Conservation (phyloP, 2,113 vertebrate genomes). For the Entosphenus tridentatus region DNA sequence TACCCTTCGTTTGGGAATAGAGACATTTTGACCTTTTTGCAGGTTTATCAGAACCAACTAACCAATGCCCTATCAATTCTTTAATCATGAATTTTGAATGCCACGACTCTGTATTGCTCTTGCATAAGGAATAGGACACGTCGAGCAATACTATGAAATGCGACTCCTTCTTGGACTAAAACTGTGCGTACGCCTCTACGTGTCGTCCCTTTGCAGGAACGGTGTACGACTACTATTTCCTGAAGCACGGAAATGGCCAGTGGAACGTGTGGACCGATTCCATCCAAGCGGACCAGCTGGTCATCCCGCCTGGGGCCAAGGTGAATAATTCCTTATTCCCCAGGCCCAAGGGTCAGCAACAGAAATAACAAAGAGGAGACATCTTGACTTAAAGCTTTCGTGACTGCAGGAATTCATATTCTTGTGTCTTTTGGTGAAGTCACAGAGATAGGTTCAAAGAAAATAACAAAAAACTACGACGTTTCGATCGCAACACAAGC, state of each 20-base stretch:
- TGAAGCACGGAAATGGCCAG: conserved; percentile 38
- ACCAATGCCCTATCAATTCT: no score
- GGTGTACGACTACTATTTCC: conserved; percentile 65
- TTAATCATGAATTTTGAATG: no score
- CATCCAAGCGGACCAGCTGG: conserved; percentile 36
- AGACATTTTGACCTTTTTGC: conserved; percentile 1
- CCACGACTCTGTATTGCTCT: conserved; percentile 8
- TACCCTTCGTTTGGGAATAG: not conserved
- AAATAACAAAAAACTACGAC: no score
- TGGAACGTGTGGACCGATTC: conserved; percentile 54
- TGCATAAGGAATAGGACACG: not conserved
- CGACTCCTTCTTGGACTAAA: no score
- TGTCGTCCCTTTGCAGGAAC: conserved; percentile 25
- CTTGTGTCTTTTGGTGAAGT: no score
- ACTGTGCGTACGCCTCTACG: no score
- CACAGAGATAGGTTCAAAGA: no score
- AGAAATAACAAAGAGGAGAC: not conserved
- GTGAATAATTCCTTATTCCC: conserved; percentile 17
- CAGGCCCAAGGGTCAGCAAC: not conserved
- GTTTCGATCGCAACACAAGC: no score
- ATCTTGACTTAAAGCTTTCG: not conserved
- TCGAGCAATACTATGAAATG: no score
- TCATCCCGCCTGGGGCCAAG: conserved; percentile 31
- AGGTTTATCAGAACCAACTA: not conserved
- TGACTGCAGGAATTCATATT: no score